phyloP scores from a whole-genome alignment of 2,113 vertebrate species.

The Hyperopisus bebe region DNA sequence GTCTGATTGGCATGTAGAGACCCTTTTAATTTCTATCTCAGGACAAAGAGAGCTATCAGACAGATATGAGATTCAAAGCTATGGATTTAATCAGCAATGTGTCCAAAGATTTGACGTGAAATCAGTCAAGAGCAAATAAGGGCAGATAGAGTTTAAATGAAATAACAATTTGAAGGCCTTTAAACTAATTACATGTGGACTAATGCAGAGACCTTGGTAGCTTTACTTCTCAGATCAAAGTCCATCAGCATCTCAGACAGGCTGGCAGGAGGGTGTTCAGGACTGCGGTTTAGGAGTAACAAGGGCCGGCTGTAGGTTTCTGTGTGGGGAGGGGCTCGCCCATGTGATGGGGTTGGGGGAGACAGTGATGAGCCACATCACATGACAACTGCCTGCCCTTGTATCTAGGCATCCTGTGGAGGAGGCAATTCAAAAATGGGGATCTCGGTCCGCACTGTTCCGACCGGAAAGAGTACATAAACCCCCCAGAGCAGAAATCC shows the following conservation, averaged over 20 bases:
- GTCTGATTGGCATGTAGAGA: neutral
- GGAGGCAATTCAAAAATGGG: constrained; percentile 59
- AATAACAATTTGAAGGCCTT: neutral
- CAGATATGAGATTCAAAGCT: neutral
- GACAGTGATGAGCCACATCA: neutral
- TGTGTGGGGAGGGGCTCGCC: neutral
- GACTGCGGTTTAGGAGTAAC: neutral
- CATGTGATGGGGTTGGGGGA: neutral
- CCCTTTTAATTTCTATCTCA: neutral
- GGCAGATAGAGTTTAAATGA: neutral
- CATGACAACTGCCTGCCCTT: constrained; percentile 50
- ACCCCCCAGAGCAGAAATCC: constrained; percentile 73
- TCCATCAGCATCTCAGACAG: neutral
- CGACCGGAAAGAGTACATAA: constrained; percentile 77
- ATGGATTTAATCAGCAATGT: neutral
- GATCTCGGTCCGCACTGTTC: constrained; percentile 57
- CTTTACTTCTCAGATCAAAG: neutral
- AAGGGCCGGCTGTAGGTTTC: neutral
- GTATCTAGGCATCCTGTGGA: constrained; percentile 64
- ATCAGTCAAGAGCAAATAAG: neutral
- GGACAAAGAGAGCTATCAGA: neutral
- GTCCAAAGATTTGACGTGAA: neutral
- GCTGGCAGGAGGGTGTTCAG: neutral
- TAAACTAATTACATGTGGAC: neutral
- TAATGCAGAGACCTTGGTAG: neutral